Conservation (phyloP, 2,888 invertebrate species). For the Dyspetes luteomarginatus region DNA sequence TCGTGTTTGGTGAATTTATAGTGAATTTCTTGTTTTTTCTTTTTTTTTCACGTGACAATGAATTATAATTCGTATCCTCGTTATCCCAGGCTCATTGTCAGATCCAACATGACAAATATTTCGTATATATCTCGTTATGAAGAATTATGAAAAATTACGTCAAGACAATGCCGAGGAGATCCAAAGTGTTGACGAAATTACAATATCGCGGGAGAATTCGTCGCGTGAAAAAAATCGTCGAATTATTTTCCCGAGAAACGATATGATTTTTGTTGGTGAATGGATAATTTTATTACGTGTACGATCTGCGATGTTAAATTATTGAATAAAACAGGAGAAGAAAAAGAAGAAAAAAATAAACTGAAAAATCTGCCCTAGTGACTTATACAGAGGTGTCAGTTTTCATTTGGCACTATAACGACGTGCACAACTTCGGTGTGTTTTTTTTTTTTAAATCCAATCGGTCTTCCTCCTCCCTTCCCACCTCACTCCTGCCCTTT, state of each 20-base stretch:
- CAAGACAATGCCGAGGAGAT: not conserved
- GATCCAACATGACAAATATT: not conserved
- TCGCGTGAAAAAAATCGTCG: not conserved
- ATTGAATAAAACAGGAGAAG: conserved; percentile 8
- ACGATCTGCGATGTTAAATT: conserved; percentile 5
- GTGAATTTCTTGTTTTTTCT: too few species aligned
- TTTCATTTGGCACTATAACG: not conserved
- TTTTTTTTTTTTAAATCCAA: conserved; percentile 10
- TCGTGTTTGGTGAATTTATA: too few species aligned
- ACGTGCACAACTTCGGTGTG: conserved; percentile 1
- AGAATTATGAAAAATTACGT: not conserved
- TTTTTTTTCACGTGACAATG: too few species aligned
- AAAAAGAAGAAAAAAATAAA: not conserved
- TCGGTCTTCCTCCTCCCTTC: conserved; percentile 45
- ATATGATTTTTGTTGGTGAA: too few species aligned
- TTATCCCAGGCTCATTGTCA: not conserved
- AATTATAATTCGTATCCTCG: not conserved
- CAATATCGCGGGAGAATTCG: not conserved
- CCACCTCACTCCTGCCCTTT: conserved; percentile 33
- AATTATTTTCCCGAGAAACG: not conserved
- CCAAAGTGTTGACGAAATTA: not conserved
- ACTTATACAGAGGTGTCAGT: conserved; percentile 1
- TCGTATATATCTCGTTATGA: conserved; percentile 31
- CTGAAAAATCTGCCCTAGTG: not conserved
- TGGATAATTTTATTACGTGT: not conserved